Evolutionary conservation across 2,113 vertebrate species (phyloP), one percentile per base, ranked within the genome.

Genomic region (Cololabis saira): DNA sequence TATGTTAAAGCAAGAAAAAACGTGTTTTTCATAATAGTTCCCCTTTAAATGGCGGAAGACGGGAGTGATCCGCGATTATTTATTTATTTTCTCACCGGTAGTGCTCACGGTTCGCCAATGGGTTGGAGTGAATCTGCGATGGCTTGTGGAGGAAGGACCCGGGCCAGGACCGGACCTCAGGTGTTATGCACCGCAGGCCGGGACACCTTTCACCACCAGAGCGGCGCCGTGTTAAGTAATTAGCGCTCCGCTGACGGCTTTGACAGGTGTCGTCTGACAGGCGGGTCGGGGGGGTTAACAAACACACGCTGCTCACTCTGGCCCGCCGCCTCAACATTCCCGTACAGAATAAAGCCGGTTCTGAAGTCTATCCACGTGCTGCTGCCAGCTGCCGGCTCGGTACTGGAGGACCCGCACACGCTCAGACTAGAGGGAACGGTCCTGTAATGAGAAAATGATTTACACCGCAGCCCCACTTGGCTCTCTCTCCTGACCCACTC

Each of bases 231-330:
- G 83, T 75, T 75, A 73, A 82, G 82, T 83, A 83, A 92, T 90
- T 88, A 90, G 89, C 72, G 70, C 43, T 61, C 60, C 67, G 58
- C 40, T 80, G 79, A 87, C 79, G 78, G 74, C 82, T 71, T 86
- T 90, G 89, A 90, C 90, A 92, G 82, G 84, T 88, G 90, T 88
- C 85, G 80, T 85, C 76, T 91, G 83, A 77, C 22, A 12, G 30
- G 2, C 50, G 22, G 85, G 86, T 87, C 86, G 81, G 3, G 54
- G 54, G 50, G 87, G 87, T 90, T 71, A 86, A 76, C 82, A 87
- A 85, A 86, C 87, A 90, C 85, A 90, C 82, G 89, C 83, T 76
- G 80, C 82, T 80, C 76, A 76, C 77, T 82, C 74, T 76, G 76
- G 67, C 80, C 81, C 51, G 56, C 41, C 60, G 17, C 44, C 24